These are phyloP conservation scores for Sylvia atricapilla DNA, from an alignment of 2,113 vertebrate species.

Conservation along the genomic window DNA sequence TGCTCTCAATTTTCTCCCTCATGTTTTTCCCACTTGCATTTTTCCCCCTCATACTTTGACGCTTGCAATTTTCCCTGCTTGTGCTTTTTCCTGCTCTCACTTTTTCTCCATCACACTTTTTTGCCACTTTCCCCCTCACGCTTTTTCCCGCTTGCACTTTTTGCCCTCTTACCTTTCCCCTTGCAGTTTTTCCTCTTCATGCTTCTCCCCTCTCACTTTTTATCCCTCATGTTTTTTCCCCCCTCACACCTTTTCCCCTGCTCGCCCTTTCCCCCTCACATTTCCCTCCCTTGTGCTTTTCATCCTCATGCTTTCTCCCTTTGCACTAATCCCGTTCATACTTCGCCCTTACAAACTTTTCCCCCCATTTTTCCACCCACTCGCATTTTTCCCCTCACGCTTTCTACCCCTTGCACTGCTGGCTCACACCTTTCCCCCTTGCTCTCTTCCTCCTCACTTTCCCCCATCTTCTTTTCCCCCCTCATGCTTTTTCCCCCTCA, in stretches of 20 bases:
- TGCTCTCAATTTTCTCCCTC: neutral
- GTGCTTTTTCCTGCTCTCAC: neutral
- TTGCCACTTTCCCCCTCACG: neutral
- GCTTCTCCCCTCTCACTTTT: neutral
- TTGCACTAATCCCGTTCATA: accelerated
- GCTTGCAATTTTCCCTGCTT: neutral
- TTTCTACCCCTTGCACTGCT: too few relatives aligned
- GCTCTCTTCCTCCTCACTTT: too few relatives aligned
- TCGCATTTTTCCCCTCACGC: too few relatives aligned
- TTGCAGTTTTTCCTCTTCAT: neutral
- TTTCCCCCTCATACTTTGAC: neutral
- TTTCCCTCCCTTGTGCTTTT: neutral
- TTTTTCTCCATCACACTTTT: neutral
- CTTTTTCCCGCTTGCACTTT: neutral
- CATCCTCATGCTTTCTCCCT: neutral
- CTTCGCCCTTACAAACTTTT: accelerated
- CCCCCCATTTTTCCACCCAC: too few relatives aligned
- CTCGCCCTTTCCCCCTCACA: neutral
- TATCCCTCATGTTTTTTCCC: neutral
- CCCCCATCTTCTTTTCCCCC: too few relatives aligned
- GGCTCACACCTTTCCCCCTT: too few relatives aligned
- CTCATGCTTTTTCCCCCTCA: too few relatives aligned
- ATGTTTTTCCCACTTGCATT: neutral
- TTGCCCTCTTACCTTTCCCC: neutral
- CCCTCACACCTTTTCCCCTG: neutral